Conservation (phyloP, 2,888 invertebrate species). For the Leptopilina myrica region DNA sequence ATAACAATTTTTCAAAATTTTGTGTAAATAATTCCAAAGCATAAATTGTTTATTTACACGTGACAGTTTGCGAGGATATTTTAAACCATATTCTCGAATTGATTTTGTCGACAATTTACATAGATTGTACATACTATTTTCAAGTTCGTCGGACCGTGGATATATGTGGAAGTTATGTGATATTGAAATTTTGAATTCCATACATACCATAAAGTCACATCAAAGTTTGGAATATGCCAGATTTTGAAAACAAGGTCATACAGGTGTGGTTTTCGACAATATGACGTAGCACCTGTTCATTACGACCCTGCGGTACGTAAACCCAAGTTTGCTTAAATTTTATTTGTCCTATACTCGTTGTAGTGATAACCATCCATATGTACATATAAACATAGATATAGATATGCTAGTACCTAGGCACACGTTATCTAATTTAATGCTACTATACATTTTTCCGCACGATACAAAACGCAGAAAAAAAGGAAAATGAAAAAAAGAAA, state of each 20-base stretch:
- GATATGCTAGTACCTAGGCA: background rate
- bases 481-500: background rate
- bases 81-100: background rate
- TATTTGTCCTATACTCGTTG: constrained; percentile 2
- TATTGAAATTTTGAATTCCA: constrained; percentile 19
- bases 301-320: constrained; percentile 25
- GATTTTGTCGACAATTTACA: background rate
- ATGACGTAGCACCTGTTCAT: constrained; percentile 30
- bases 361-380: constrained; percentile 11
- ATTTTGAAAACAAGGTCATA: constrained; percentile 33
- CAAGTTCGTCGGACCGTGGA: background rate
- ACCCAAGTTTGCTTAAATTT: constrained; percentile 5
- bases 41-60: background rate
- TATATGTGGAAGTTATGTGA: background rate
- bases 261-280: constrained; percentile 30
- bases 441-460: background rate
- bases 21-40: no score
- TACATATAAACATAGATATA: background rate
- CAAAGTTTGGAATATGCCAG: constrained; percentile 16
- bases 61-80: background rate
- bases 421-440: constrained; percentile 20
- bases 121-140: constrained; percentile 10
- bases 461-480: no score
- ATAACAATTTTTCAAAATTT: no score
- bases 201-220: constrained; percentile 20